Conservation (phyloP, 2,797 vertebrate species). For the Ciconia nigra region DNA sequence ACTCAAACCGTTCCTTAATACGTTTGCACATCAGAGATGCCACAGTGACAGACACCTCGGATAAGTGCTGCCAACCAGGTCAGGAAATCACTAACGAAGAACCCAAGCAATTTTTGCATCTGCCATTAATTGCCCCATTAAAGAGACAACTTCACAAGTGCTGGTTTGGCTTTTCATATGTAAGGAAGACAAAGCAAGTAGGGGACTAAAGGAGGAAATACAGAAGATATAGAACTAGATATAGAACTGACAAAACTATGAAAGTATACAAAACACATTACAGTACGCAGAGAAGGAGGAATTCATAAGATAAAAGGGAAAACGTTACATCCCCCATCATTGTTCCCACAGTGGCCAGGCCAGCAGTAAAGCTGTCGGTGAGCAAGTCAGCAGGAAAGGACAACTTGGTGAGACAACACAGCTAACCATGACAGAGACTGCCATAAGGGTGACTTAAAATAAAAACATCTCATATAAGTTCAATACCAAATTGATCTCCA, state of each 20-base stretch:
- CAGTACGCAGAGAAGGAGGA: not conserved
- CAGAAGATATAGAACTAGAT: not conserved
- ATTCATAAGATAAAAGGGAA: not conserved
- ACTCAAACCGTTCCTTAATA: not conserved
- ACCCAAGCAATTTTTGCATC: not conserved
- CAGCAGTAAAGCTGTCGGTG: not conserved
- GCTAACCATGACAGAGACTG: not conserved
- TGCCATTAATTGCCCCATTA: not conserved
- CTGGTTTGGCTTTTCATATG: not conserved
- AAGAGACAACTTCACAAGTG: not conserved
- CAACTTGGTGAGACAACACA: not conserved
- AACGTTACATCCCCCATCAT: rapidly evolving
- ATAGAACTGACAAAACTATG: not conserved
- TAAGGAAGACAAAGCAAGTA: not conserved
- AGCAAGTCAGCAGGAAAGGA: not conserved
- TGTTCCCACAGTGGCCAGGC: not conserved
- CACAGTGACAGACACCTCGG: not conserved
- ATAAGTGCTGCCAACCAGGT: not conserved
- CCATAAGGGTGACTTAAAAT: not conserved
- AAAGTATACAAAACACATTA: not conserved
- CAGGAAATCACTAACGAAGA: not conserved
- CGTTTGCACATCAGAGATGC: not conserved
- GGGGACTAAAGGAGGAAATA: not conserved
- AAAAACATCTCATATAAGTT: rapidly evolving
- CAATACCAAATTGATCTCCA: not conserved